phyloP scores from a whole-genome alignment of 2,797 vertebrate genomes.

The Gallinago stenura region DNA sequence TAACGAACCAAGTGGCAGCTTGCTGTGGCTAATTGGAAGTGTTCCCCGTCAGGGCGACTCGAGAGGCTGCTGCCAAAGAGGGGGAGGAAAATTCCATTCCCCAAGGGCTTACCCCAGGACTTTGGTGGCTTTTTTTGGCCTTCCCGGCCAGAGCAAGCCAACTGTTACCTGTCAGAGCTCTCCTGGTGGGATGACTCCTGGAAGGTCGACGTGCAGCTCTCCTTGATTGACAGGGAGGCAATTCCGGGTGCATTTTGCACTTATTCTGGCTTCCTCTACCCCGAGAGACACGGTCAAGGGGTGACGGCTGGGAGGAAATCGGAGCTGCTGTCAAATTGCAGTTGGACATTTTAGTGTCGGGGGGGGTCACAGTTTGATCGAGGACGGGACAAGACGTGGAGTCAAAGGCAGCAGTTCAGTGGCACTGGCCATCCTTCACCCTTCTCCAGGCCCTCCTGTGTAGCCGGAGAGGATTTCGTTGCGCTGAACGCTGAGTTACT shows the following conservation, averaged over 20 bases:
- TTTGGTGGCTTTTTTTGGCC: neutral
- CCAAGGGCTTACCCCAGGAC: neutral
- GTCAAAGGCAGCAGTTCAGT: neutral
- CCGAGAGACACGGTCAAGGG: neutral
- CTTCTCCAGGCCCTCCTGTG: neutral
- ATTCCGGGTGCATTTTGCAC: neutral
- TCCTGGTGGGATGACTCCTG: neutral
- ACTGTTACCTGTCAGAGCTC: neutral
- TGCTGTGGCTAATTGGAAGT: neutral
- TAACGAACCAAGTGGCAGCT: neutral
- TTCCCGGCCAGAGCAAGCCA: neutral
- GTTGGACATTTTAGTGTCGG: neutral
- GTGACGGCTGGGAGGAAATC: neutral
- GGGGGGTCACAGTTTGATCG: neutral
- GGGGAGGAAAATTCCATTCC: neutral
- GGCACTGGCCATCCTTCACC: neutral
- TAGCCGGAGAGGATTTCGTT: neutral
- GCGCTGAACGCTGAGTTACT: neutral
- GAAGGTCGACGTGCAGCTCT: neutral
- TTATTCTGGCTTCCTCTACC: neutral
- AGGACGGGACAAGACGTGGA: neutral
- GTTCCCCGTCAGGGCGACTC: neutral
- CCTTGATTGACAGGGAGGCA: neutral
- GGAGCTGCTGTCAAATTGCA: neutral
- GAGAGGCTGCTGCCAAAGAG: neutral